phyloP scores from a whole-genome alignment of 2,888 invertebrate genomes.

The Plebejus anna region DNA sequence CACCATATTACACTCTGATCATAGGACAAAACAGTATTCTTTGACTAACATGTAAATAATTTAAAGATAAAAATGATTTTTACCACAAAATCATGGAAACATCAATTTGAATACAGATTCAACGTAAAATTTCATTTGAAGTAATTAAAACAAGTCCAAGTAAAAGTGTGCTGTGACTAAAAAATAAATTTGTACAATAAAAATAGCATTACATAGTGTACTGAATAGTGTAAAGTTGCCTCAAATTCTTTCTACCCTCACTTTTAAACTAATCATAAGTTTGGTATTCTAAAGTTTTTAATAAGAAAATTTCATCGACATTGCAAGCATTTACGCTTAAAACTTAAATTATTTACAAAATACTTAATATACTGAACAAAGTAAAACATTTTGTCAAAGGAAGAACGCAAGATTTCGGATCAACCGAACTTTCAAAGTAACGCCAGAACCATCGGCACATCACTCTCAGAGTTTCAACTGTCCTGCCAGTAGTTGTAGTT shows the following conservation, averaged over 20 bases:
- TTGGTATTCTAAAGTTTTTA: background rate
- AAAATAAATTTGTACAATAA: background rate
- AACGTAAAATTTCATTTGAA: too few relatives aligned
- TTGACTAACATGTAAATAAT: too few relatives aligned
- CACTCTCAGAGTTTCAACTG: slow-evolving; percentile 62
- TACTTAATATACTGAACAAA: slow-evolving; percentile 30
- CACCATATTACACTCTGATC: too few relatives aligned
- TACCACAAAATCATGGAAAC: too few relatives aligned
- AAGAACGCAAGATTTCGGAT: slow-evolving; percentile 26
- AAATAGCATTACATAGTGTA: background rate
- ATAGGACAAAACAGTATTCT: too few relatives aligned
- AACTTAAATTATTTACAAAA: slow-evolving; percentile 22
- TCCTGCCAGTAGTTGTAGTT: slow-evolving; percentile 75
- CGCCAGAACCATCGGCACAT: slow-evolving; percentile 40
- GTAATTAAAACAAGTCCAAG: too few relatives aligned
- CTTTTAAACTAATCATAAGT: background rate
- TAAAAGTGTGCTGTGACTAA: too few relatives aligned
- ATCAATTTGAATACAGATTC: too few relatives aligned
- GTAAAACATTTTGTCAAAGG: slow-evolving; percentile 2
- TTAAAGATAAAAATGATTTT: too few relatives aligned
- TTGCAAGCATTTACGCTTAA: background rate
- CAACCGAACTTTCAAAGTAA: background rate
- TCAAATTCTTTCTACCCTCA: background rate
- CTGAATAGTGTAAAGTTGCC: background rate
- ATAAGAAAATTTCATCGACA: background rate